A percentile compares a stretch with the other conserved stretches of the same genome.
Conservation (phyloP, 2,797 vertebrate species). For the Stomatorhinus walkeri region DNA sequence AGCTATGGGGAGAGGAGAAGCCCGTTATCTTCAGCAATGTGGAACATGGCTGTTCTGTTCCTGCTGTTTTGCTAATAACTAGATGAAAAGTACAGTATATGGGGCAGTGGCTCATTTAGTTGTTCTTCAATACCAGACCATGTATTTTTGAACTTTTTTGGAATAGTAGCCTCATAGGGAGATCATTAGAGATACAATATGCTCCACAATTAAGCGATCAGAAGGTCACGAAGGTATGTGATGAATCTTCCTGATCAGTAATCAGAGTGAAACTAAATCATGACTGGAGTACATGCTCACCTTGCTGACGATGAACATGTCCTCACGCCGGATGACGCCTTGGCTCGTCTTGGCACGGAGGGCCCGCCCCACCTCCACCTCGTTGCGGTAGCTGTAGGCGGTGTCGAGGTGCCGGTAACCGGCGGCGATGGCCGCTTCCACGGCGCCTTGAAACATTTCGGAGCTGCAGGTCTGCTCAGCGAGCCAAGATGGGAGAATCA, state of each 20-base stretch:
- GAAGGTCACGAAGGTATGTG: background rate
- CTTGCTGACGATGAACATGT: constrained; percentile 70
- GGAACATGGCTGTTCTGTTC: background rate
- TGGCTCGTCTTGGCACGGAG: constrained; percentile 59
- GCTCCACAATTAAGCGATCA: background rate
- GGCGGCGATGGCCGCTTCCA: constrained; percentile 61
- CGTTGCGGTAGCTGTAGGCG: constrained; percentile 53
- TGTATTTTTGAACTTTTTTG: background rate
- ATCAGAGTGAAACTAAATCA: background rate
- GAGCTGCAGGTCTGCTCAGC: constrained; percentile 18
- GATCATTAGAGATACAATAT: background rate
- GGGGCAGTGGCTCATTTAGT: background rate
- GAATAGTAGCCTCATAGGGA: background rate
- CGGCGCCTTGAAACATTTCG: constrained; percentile 47
- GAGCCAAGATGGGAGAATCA: background rate
- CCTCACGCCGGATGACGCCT: constrained; percentile 57
- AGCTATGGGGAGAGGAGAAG: constrained; percentile 41
- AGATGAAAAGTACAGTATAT: background rate
- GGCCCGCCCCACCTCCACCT: constrained; percentile 57
- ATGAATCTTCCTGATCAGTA: background rate
- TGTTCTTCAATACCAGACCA: background rate
- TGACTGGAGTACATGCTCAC: constrained; percentile 33
- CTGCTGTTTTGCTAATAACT: background rate
- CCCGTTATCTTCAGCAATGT: background rate
- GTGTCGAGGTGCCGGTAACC: constrained; percentile 68